These are phyloP conservation scores for Noctua fimbriata DNA, from an alignment of 2,888 invertebrate genomes.

Conservation along the genomic window DNA sequence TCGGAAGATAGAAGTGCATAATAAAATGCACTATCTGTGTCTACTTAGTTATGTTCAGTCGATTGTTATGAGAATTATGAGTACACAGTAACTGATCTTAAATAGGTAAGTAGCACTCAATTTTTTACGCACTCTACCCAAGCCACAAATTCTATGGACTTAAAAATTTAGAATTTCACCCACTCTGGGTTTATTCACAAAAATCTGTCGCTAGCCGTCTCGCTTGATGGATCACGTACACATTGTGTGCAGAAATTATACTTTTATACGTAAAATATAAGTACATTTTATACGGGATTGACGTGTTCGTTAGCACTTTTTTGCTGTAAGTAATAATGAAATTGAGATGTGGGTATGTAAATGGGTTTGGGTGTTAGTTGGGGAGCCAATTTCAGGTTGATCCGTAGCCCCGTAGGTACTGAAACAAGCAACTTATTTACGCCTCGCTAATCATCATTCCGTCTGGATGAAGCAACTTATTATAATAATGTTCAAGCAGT, in stretches of 20 bases:
- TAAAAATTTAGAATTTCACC: constrained; percentile 47
- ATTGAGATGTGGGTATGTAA: constrained; percentile 47
- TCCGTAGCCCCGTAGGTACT: not conserved
- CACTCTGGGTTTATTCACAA: constrained; percentile 63
- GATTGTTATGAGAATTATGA: not conserved
- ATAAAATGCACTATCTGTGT: not conserved
- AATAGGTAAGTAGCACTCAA: not conserved
- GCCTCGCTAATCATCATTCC: not conserved
- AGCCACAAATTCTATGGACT: constrained; percentile 12
- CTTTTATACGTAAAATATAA: constrained; percentile 46
- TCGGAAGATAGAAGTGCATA: not conserved
- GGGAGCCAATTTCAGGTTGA: not conserved
- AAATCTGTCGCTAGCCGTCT: constrained; percentile 72
- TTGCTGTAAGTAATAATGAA: constrained; percentile 53
- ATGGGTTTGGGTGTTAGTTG: constrained; percentile 24
- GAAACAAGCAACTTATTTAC: not conserved
- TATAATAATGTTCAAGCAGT: not conserved
- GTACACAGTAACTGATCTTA: not conserved
- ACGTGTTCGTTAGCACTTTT: constrained; percentile 72
- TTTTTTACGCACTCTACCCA: not conserved
- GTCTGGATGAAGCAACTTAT: not conserved
- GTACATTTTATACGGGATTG: constrained; percentile 66
- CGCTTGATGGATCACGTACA: constrained; percentile 73
- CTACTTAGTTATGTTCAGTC: not conserved
- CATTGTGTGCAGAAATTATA: constrained; percentile 65